A percentile compares a stretch with the other conserved stretches of the same genome.
Conservation (phyloP, 1,140 invertebrate genomes). For the Whitmania pigra region DNA sequence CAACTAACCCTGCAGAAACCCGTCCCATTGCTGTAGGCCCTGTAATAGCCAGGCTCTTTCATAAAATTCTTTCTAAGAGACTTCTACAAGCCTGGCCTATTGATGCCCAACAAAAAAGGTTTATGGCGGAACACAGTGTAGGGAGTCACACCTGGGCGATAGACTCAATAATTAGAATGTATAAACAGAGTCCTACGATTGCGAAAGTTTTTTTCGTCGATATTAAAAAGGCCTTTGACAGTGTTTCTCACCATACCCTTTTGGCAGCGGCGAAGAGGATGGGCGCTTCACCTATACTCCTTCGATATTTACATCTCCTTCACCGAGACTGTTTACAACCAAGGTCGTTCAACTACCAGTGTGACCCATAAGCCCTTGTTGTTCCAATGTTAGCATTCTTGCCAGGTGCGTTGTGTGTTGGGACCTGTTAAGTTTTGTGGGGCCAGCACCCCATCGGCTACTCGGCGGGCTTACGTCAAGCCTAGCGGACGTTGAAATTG, state of each 20-base stretch:
- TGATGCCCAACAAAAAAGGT: not conserved
- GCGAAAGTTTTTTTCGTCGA: not conserved
- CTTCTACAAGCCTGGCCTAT: not conserved
- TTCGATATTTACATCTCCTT: no score
- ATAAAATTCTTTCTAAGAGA: not conserved
- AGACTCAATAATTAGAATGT: not conserved
- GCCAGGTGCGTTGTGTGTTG: no score
- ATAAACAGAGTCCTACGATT: not conserved
- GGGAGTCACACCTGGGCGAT: not conserved
- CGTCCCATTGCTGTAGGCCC: conserved; percentile 35
- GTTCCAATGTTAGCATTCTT: no score
- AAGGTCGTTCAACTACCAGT: no score
- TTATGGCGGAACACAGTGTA: not conserved
- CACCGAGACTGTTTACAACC: no score
- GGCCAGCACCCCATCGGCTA: no score
- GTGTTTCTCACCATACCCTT: not conserved
- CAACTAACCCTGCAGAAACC: not conserved
- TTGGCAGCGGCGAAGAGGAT: not conserved
- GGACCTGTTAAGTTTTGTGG: no score
- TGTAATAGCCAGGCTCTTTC: conserved; percentile 38
- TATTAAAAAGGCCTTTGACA: not conserved
- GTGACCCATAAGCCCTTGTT: no score
- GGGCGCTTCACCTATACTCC: not conserved
- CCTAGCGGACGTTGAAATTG: no score
- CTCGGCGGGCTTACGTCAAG: no score